Evolutionary conservation across 2,888 invertebrate genomes (phyloP).

Genomic region (Nebria brevicollis): DNA sequence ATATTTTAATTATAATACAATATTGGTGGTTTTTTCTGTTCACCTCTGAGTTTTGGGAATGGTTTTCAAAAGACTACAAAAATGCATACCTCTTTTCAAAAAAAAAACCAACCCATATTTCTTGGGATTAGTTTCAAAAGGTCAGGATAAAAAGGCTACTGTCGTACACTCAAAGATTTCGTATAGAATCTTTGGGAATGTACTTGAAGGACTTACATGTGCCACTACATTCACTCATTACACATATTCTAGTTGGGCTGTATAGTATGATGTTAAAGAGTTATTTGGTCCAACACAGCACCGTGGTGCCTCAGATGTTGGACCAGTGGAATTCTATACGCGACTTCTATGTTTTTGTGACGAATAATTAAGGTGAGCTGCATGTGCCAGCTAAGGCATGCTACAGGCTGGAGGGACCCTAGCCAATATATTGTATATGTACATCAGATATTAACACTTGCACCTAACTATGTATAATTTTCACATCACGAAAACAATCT

Average conservation of each 20-base stretch:
- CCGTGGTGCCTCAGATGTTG: slow-evolving; percentile 38
- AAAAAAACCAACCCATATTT: slow-evolving; percentile 38
- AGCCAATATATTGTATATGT: slow-evolving; percentile 51
- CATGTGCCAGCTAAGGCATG: slow-evolving; percentile 31
- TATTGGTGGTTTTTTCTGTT: no score
- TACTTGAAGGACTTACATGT: slow-evolving; percentile 44
- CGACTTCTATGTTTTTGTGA: background rate
- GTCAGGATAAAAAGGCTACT: slow-evolving; percentile 42
- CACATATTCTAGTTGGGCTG: background rate
- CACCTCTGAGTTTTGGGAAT: no score
- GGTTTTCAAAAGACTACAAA: background rate
- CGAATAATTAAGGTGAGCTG: slow-evolving; percentile 4
- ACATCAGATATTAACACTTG: slow-evolving; percentile 45
- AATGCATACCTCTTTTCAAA: background rate
- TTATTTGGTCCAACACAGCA: slow-evolving; percentile 30
- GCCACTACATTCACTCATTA: slow-evolving; percentile 30
- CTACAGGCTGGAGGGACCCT: slow-evolving; percentile 50
- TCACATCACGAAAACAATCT: no score
- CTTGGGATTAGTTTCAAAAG: slow-evolving; percentile 40
- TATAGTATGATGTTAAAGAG: background rate
- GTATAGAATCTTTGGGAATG: slow-evolving; percentile 27
- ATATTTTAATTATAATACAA: no score
- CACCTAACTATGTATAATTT: background rate
- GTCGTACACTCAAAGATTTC: slow-evolving; percentile 20
- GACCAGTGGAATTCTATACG: slow-evolving; percentile 19